Evolutionary conservation across 2,797 vertebrate species (phyloP), one percentile per base, ranked within the genome.

Genomic region (Schizothorax lantsangensis): DNA sequence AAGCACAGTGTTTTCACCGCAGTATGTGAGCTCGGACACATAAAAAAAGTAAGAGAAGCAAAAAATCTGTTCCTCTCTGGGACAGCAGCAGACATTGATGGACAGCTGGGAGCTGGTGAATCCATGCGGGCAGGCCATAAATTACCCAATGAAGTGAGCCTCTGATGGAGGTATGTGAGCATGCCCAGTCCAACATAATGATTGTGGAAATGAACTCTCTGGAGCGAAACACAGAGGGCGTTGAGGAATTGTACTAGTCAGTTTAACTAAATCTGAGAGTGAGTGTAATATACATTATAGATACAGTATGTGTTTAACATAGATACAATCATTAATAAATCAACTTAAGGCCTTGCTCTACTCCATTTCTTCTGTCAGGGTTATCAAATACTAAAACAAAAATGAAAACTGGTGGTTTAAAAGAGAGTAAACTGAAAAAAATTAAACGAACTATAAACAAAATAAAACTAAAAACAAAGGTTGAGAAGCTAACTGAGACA

Each of bases 71-170:
- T 86, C 79, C 59, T 66, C 71, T 68, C 77, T 64, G 83, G 40
- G 78, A 83, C 1, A 14, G 33, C 79, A 17, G 19, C 71, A 78
- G 86, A 77, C 86, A 83, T 94, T 86, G 78, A 73, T 86, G 78
- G 84, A 73, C 77, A 89, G 91, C 88, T 93, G 90, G 93, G 80
- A 64, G 78, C 78, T 86, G 68, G 40, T 85, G 52, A 81, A 73
- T 86, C 54, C 52, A 62, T 64, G 68, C 23, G 93, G 92, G 88
- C 88, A 88, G 1, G 12, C 62, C 91, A 91, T 94, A 93, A 94
- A 94, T 89, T 95, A 89, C 92, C 90, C 91, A 91, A 92, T 90
- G 84, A 83, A 86, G 81, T 80, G 84, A 86, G 62, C 40, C 90
- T 92, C 91, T 91, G 73, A 93, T 91, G 91, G 93, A 89, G 85